Percentiles rank a stretch among this genome's conserved stretches.
Evolutionary conservation across 2,888 invertebrate species (phyloP).

Genomic region (Rhagium mordax): DNA sequence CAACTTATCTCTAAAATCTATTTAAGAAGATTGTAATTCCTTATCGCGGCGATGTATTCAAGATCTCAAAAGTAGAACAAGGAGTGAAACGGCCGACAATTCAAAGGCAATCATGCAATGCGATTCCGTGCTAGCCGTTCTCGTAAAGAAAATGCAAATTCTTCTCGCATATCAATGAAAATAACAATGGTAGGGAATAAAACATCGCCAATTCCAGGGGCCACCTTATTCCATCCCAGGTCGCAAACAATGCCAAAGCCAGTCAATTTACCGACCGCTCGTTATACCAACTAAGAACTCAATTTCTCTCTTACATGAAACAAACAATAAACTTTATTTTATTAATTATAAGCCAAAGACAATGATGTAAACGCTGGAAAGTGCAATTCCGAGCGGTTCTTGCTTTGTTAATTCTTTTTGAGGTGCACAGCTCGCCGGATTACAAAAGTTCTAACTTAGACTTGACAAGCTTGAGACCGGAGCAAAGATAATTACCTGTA

Average conservation of each 20-base stretch:
- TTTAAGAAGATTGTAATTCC: conserved; percentile 40
- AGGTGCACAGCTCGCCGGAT: conserved; percentile 31
- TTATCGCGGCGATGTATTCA: conserved; percentile 30
- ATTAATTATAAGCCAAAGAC: conserved; percentile 49
- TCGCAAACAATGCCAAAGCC: conserved; percentile 40
- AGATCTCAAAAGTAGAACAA: conserved; percentile 33
- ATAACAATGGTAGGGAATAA: conserved; percentile 56
- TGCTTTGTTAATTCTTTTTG: conserved; percentile 34
- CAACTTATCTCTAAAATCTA: conserved; percentile 34
- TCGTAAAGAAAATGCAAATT: conserved; percentile 57
- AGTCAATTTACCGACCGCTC: conserved; percentile 26
- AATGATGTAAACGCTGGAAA: conserved; percentile 32
- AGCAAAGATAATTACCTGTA: conserved; percentile 25
- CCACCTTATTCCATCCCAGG: conserved; percentile 42
- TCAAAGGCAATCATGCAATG: conserved; percentile 49
- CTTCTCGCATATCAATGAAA: conserved; percentile 49
- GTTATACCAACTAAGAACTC: conserved; percentile 35
- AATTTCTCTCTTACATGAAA: conserved; percentile 24
- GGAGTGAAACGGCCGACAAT: conserved; percentile 24
- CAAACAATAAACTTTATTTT: conserved; percentile 46
- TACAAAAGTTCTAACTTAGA: conserved; percentile 41
- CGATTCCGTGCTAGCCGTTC: conserved; percentile 43
- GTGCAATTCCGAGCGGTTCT: conserved; percentile 37
- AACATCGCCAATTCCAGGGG: conserved; percentile 47
- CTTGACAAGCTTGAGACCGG: not conserved